Evolutionary conservation across 2,888 invertebrate species (phyloP), one percentile per base, ranked within the genome.

Genomic region (Pterostichus madidus): DNA sequence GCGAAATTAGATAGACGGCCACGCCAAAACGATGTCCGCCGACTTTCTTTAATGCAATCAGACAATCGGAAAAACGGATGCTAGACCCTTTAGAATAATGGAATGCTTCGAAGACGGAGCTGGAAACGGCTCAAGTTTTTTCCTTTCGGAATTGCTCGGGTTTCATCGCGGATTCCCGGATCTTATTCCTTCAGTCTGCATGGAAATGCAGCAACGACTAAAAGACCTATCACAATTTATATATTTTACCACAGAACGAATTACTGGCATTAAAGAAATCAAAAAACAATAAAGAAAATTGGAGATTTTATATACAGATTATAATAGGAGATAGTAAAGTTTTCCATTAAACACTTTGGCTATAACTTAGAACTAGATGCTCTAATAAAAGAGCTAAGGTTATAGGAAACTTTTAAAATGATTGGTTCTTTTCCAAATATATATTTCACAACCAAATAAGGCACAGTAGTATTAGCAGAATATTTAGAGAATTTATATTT

Each of bases 11-110:
- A 81, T 80, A 73, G 61, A 81, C 81, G 73, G 75, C 81, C 81
- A 81, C 81, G 81, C 81, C 75, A 81, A 81, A 81, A 81, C 81
- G 81, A 46, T 81, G 81, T 81, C 81, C 75, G 68, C 81, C 81
- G 64, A 81, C 59, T 80, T 81, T 75, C 75, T 75, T 81, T 81
- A 81, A 81, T 81, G 81, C 81, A 81, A 81, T 81, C 81, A 81
- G 81, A 81, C 81, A 81, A 81, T 81, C 75, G 81, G 81, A 81
- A 81, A 81, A 81, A 81, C 81, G 81, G 75, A 59, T 75, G 81
- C 81, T 59, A 52, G 53, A 59, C 32, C 56, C 81, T 75, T 81
- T 81, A 81, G 81, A 81, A 81, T 81, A 81, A 81, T 81, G 81
- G 81, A 81, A 75, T 31, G 64, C 32, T 64, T 64, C 13, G 35